Percentiles rank a stretch among this genome's conserved stretches.
Conservation (phyloP, 2,113 vertebrate genomes). For the Lepidiolamprologus cunningtoni region DNA sequence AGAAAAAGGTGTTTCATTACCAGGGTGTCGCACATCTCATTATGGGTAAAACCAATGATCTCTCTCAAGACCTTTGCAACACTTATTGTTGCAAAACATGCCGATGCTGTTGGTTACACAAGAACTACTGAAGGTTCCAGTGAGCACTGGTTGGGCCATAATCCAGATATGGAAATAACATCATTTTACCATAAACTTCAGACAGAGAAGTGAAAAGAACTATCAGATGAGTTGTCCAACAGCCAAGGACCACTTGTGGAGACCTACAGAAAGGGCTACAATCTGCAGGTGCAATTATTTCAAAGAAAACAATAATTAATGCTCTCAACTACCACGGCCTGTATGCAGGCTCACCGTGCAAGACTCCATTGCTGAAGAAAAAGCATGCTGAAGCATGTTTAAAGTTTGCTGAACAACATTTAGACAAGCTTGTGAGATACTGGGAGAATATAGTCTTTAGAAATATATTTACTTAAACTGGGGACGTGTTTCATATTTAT, state of each 20-base stretch:
- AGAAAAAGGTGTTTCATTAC: neutral
- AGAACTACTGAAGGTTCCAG: neutral
- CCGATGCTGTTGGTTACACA: neutral
- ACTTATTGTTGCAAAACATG: neutral
- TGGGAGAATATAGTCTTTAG: neutral
- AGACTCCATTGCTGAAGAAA: neutral
- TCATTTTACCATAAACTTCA: neutral
- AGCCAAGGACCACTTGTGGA: neutral
- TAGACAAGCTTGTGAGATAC: neutral
- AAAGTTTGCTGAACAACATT: neutral
- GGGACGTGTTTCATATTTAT: fast-evolving
- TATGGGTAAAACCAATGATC: neutral
- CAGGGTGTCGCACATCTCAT: neutral
- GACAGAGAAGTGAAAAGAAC: neutral
- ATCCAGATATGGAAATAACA: neutral
- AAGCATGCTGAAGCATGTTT: neutral
- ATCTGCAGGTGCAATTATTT: neutral
- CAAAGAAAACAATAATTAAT: neutral
- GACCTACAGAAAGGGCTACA: fast-evolving
- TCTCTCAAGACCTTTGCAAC: neutral
- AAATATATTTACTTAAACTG: neutral
- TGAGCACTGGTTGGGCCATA: neutral
- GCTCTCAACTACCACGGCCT: neutral
- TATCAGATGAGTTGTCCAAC: neutral
- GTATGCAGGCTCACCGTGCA: neutral